phyloP scores from a whole-genome alignment of 2,113 vertebrate genomes.

The Leptocoma aspasia region DNA sequence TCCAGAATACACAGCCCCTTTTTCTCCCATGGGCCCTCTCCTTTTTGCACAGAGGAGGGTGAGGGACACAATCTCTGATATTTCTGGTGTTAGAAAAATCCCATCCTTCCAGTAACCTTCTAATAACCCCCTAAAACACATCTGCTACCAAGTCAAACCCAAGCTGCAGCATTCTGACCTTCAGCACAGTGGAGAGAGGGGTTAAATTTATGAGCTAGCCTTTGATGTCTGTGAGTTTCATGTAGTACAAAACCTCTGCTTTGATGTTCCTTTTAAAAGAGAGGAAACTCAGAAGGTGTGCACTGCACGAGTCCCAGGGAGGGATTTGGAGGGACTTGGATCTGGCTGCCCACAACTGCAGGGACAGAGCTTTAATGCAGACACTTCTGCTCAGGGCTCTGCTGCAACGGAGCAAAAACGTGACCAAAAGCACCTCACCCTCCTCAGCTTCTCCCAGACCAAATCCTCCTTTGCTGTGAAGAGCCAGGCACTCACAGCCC shows the following conservation, averaged over 20 bases:
- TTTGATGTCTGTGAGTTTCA: constrained; percentile 32
- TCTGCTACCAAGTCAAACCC: neutral
- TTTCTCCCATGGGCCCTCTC: neutral
- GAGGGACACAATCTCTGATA: neutral
- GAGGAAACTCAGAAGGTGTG: neutral
- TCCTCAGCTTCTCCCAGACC: neutral
- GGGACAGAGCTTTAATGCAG: accelerated
- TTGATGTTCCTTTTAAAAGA: neutral
- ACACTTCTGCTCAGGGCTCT: neutral
- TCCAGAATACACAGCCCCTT: neutral
- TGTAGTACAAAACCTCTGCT: neutral
- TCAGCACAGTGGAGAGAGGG: neutral
- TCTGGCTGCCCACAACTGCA: neutral
- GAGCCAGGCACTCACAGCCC: neutral
- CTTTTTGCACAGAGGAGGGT: neutral
- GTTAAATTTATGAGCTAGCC: neutral
- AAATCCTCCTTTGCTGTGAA: neutral
- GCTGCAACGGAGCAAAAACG: neutral
- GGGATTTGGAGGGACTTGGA: neutral
- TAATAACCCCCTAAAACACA: neutral
- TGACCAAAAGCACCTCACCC: neutral
- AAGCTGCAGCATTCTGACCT: neutral
- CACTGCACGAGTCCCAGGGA: neutral
- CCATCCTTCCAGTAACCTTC: neutral
- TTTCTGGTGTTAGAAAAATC: neutral